A percentile compares a stretch with the other conserved stretches of the same genome.
Evolutionary conservation across 2,888 invertebrate species (phyloP).

Genomic region (Harpalus rufipes): DNA sequence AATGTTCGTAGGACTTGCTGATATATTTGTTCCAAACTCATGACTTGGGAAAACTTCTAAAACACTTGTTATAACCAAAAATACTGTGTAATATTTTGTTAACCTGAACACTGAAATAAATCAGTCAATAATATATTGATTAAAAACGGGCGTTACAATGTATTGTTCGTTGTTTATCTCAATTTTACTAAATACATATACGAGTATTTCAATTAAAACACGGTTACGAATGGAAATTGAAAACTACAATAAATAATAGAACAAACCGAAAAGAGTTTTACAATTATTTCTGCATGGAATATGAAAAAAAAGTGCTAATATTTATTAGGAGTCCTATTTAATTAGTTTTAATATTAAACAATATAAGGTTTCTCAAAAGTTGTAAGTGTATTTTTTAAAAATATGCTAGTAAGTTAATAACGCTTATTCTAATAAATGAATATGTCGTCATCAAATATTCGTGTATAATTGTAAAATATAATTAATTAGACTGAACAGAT

Average conservation of each 20-base stretch:
- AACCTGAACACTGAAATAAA: neutral
- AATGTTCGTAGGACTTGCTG: neutral
- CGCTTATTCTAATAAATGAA: too few relatives aligned
- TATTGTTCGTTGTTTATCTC: neutral
- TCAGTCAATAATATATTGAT: neutral
- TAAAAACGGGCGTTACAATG: neutral
- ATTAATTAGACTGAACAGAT: too few relatives aligned
- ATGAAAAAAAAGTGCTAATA: neutral
- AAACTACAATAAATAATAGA: neutral
- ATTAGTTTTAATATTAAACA: too few relatives aligned
- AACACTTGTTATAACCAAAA: neutral
- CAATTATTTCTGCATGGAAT: neutral
- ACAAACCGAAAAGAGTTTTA: neutral
- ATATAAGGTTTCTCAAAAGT: too few relatives aligned
- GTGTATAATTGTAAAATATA: too few relatives aligned
- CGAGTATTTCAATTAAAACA: constrained; percentile 1
- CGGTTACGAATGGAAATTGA: neutral
- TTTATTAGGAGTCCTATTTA: too few relatives aligned
- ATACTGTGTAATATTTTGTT: neutral
- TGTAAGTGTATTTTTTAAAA: too few relatives aligned
- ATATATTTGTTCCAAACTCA: constrained; percentile 16
- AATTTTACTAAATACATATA: neutral
- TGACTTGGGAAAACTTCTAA: neutral
- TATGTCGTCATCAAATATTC: too few relatives aligned
- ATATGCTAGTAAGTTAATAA: too few relatives aligned